These are phyloP conservation scores for Augiades crinisus DNA, from an alignment of 2,888 invertebrate genomes.

Conservation along the genomic window DNA sequence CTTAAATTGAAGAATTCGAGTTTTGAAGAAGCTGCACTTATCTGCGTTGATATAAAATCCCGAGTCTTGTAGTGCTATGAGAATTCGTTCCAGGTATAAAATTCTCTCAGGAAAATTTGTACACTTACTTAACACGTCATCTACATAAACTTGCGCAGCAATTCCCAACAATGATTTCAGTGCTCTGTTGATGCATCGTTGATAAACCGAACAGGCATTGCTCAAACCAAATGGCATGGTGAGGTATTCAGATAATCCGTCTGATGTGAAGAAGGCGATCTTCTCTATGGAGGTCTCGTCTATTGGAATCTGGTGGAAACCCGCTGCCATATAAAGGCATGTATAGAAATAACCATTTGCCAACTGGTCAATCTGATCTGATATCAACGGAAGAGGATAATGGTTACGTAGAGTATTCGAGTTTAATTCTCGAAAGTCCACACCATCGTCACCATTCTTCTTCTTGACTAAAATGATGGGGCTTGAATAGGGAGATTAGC, in stretches of 20 bases:
- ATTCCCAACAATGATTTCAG: neutral
- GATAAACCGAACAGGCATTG: conserved; percentile 19
- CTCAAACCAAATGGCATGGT: conserved; percentile 14
- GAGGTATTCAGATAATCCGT: conserved; percentile 1
- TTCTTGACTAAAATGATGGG: conserved; percentile 38
- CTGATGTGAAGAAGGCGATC: conserved; percentile 5
- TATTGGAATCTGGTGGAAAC: conserved; percentile 23
- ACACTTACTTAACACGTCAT: conserved; percentile 10
- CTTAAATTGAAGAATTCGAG: too few relatives aligned
- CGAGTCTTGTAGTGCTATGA: too few relatives aligned
- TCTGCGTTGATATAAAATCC: too few relatives aligned
- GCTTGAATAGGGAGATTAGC: conserved; percentile 33
- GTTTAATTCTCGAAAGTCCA: conserved; percentile 36
- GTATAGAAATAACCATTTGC: conserved; percentile 8
- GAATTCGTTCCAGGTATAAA: too few relatives aligned
- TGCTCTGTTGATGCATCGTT: conserved; percentile 21
- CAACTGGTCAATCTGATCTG: conserved; percentile 3
- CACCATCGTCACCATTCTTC: conserved; percentile 38
- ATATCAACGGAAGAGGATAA: conserved; percentile 32
- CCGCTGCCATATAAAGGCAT: conserved; percentile 30
- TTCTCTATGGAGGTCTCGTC: neutral
- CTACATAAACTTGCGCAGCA: conserved; percentile 7
- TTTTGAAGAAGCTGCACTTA: too few relatives aligned
- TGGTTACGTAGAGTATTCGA: conserved; percentile 32
- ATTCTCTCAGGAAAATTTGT: conserved; percentile 2